Conservation (phyloP, 2,113 vertebrate genomes). For the Pterophyllum scalare region DNA sequence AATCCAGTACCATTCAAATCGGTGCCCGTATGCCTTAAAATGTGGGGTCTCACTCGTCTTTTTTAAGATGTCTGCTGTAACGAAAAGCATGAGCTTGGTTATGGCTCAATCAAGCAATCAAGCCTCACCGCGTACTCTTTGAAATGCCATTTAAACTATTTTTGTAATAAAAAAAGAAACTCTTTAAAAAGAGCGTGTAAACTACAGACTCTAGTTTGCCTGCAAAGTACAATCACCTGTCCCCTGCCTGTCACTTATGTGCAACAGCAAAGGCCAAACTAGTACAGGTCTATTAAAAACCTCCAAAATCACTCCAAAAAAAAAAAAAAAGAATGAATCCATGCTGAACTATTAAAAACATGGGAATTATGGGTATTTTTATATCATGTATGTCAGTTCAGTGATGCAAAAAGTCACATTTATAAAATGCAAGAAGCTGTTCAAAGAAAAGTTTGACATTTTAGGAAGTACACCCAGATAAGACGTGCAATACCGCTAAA, state of each 20-base stretch:
- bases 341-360: not conserved
- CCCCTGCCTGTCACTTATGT: slow-evolving; percentile 26
- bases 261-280: not conserved
- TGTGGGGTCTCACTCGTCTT: slow-evolving; percentile 15
- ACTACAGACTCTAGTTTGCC: slow-evolving; percentile 45
- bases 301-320: not conserved
- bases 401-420: not conserved
- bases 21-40: slow-evolving; percentile 72
- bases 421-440: not conserved
- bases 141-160: slow-evolving; percentile 47
- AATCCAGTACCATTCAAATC: slow-evolving; percentile 5
- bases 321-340: not conserved
- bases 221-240: slow-evolving; percentile 73
- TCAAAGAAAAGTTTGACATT: not conserved
- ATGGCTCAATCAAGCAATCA: slow-evolving; percentile 40
- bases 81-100: slow-evolving; percentile 21
- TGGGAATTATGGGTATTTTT: not conserved
- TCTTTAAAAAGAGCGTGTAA: slow-evolving; percentile 13
- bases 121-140: slow-evolving; percentile 10
- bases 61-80: slow-evolving; percentile 51
- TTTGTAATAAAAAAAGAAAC: slow-evolving; percentile 54
- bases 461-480: not conserved
- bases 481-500: not conserved
- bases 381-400: not conserved
- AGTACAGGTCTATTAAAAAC: not conserved